A percentile compares a stretch with the other conserved stretches of the same genome.
Conservation (phyloP, 1,140 invertebrate genomes). For the Chelonus insularis region DNA sequence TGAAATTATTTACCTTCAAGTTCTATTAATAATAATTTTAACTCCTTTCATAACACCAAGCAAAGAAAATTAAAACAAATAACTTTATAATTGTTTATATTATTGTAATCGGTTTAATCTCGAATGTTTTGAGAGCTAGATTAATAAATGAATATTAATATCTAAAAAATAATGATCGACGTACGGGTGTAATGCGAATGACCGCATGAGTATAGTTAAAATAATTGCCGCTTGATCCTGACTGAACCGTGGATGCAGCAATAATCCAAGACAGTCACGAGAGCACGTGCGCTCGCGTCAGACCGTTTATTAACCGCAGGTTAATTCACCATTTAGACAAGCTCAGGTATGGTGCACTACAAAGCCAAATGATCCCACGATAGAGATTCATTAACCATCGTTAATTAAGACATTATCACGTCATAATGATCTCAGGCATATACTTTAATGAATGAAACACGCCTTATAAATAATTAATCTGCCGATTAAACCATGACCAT, state of each 20-base stretch:
- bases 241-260: constrained; percentile 23
- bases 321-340: constrained; percentile 54
- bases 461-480: constrained; percentile 62
- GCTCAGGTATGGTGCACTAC: constrained; percentile 38
- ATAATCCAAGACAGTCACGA: constrained; percentile 9
- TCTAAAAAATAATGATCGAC: background rate
- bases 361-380: constrained; percentile 52
- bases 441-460: constrained; percentile 61
- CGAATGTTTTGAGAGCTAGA: too few species aligned
- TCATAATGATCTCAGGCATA: constrained; percentile 57
- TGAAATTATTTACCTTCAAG: too few species aligned
- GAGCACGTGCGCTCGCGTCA: constrained; percentile 39
- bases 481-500: constrained; percentile 56
- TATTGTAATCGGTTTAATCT: too few species aligned
- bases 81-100: too few species aligned
- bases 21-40: too few species aligned
- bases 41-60: too few species aligned
- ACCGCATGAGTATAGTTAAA: constrained; percentile 9
- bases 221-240: constrained; percentile 32
- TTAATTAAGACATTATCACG: constrained; percentile 63
- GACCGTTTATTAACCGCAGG: constrained; percentile 50
- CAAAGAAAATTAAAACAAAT: too few species aligned
- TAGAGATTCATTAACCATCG: constrained; percentile 59
- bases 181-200: background rate
- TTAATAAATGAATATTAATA: too few species aligned